phyloP scores from a whole-genome alignment of 2,113 vertebrate genomes.

The Onychostruthus taczanowskii region DNA sequence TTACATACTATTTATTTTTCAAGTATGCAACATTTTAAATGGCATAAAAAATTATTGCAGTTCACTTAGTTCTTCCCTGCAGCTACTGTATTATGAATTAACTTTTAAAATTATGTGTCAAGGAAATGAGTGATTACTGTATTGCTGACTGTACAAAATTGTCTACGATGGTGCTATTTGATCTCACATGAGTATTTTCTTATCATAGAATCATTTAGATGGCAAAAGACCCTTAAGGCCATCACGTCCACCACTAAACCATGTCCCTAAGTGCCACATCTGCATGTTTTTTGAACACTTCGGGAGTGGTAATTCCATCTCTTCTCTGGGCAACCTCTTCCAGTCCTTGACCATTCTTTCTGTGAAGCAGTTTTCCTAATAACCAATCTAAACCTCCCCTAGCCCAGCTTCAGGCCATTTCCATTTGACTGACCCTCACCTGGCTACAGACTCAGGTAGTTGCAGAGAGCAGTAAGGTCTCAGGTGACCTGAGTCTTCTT shows the following conservation, averaged over 20 bases:
- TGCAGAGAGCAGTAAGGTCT: background rate
- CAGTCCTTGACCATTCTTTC: background rate
- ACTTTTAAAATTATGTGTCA: background rate
- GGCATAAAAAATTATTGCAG: background rate
- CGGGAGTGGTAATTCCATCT: background rate
- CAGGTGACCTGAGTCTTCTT: background rate
- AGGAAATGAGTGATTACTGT: background rate
- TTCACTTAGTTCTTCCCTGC: background rate
- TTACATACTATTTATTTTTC: background rate
- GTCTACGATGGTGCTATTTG: background rate
- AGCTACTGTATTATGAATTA: background rate
- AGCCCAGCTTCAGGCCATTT: background rate
- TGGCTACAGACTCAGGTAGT: background rate
- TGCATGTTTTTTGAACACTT: background rate
- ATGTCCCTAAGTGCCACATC: background rate
- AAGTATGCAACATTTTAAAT: background rate
- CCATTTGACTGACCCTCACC: fast-evolving
- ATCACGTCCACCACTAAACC: background rate
- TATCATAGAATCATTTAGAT: background rate
- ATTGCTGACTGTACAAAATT: background rate
- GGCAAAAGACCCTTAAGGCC: background rate
- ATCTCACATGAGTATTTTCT: background rate
- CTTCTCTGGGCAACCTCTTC: background rate
- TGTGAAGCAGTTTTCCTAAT: background rate
- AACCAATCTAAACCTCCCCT: background rate